Evolutionary conservation across 2,113 vertebrate genomes (phyloP).

Genomic region (Saguinus midas): DNA sequence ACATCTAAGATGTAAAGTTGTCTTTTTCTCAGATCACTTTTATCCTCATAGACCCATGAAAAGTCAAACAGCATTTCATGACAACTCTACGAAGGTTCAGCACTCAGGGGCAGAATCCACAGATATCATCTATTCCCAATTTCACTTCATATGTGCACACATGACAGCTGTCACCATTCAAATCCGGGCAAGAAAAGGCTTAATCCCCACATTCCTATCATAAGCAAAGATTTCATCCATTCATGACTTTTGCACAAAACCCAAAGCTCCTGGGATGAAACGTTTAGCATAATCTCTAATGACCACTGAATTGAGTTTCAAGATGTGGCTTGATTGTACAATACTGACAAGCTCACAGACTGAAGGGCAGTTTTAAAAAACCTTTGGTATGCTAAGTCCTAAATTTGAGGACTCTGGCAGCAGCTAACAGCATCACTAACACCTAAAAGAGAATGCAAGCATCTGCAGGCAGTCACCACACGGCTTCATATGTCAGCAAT

Average conservation of each 20-base stretch:
- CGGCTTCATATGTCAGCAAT: slow-evolving; percentile 62
- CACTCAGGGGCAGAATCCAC: background rate
- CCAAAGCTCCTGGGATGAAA: background rate
- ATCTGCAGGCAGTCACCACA: slow-evolving; percentile 69
- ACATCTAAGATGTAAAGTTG: background rate
- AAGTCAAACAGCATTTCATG: slow-evolving; percentile 8
- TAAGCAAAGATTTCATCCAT: background rate
- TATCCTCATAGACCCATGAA: background rate
- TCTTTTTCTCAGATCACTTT: background rate
- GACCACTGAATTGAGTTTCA: slow-evolving; percentile 12
- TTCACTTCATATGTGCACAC: background rate
- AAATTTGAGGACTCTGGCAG: slow-evolving; percentile 52
- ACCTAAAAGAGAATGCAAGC: slow-evolving; percentile 72
- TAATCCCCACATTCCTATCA: background rate
- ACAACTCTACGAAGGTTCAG: background rate
- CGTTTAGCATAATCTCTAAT: background rate
- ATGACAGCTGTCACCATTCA: background rate
- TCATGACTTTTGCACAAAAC: background rate
- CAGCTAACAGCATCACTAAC: slow-evolving; percentile 63
- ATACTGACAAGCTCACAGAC: background rate
- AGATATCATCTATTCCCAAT: background rate
- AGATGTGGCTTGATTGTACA: slow-evolving; percentile 30
- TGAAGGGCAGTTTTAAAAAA: slow-evolving; percentile 10
- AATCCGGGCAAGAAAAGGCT: background rate
- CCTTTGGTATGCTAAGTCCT: slow-evolving; percentile 2